Conservation (phyloP, 2,888 invertebrate species). For the Drosophila tripunctata region DNA sequence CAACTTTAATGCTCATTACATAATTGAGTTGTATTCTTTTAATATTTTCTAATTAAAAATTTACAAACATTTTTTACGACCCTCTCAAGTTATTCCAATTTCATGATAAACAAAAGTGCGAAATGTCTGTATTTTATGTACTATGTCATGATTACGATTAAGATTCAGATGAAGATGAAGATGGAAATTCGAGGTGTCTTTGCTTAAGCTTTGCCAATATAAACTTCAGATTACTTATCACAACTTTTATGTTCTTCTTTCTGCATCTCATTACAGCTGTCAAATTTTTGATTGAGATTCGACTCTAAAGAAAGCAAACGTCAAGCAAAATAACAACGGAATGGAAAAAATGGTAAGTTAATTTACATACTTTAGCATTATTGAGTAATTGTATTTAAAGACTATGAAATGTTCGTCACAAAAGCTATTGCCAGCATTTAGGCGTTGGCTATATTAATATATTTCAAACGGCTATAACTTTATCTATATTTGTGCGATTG, state of each 20-base stretch:
- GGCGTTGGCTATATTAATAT: too few relatives aligned
- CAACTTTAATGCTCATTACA: constrained; percentile 62
- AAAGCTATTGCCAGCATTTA: too few relatives aligned
- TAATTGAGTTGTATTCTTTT: constrained; percentile 68
- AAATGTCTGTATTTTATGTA: constrained; percentile 20
- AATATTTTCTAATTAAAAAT: constrained; percentile 70
- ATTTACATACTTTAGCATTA: neutral
- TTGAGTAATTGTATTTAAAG: neutral
- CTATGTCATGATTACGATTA: constrained; percentile 6
- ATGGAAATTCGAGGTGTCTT: neutral
- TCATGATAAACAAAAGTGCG: constrained; percentile 20
- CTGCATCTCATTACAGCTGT: constrained; percentile 60
- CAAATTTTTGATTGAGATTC: constrained; percentile 13
- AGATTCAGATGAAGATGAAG: neutral
- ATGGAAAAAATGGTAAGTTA: constrained; percentile 75
- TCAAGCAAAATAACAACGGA: constrained; percentile 52
- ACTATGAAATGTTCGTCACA: too few relatives aligned
- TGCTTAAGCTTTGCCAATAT: constrained; percentile 20
- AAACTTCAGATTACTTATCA: constrained; percentile 38
- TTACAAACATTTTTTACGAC: constrained; percentile 55
- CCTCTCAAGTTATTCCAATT: constrained; percentile 20
- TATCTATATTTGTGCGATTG: too few relatives aligned
- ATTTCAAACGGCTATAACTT: too few relatives aligned
- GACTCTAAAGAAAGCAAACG: constrained; percentile 14
- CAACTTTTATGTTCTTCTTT: constrained; percentile 35